Conservation (phyloP, 1,140 invertebrate genomes). For the Cataglyphis hispanica region DNA sequence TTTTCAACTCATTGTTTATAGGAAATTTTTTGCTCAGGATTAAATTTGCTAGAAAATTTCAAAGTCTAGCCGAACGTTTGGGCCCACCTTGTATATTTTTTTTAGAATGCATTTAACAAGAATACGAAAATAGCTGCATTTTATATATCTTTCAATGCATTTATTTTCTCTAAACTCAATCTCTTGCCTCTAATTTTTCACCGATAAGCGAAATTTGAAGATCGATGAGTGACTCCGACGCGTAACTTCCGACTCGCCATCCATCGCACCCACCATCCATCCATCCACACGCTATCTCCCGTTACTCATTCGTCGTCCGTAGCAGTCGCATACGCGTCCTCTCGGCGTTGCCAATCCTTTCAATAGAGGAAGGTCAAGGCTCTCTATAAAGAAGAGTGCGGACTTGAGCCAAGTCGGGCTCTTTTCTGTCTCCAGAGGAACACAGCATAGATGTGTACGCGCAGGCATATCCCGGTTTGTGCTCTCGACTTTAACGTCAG, state of each 20-base stretch:
- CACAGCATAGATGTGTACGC: constrained; percentile 24
- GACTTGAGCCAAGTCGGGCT: constrained; percentile 33
- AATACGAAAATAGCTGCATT: background rate
- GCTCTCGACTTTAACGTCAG: constrained; percentile 67
- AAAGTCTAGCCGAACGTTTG: no score
- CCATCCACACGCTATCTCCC: constrained; percentile 42
- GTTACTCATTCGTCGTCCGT: constrained; percentile 69
- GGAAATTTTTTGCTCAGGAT: no score
- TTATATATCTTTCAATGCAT: background rate
- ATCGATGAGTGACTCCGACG: background rate
- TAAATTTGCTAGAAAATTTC: no score
- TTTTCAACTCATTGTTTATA: no score
- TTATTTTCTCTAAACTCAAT: background rate
- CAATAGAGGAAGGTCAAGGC: constrained; percentile 59
- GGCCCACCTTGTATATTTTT: no score
- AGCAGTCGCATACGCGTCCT: constrained; percentile 51
- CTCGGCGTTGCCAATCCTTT: constrained; percentile 39
- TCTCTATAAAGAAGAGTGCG: constrained; percentile 44
- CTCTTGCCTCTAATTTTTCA: background rate
- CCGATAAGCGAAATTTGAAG: constrained; percentile 14
- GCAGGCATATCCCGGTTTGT: constrained; percentile 53
- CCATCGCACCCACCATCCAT: constrained; percentile 12
- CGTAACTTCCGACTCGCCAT: constrained; percentile 25
- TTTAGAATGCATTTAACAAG: background rate
- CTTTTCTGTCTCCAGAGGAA: constrained; percentile 59